Base-by-base conservation (phyloP, 1,140 invertebrate species). In the Listronotus bonariensis region DNA sequence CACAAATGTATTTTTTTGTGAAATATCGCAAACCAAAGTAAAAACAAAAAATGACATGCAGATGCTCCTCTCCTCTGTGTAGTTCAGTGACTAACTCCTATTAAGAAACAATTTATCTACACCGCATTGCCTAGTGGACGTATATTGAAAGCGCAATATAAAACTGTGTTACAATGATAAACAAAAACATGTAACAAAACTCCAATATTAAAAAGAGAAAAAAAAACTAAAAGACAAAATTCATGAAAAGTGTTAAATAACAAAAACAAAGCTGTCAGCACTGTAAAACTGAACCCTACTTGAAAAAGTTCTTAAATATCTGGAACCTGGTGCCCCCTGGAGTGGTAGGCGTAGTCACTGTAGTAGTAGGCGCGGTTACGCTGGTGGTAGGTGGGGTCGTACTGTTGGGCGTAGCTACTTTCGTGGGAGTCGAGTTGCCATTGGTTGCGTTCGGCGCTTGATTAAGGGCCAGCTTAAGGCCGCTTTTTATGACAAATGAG, bases 271-370 rank as follows among this genome's bases (percentile, higher is more conserved):
- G 51, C 17, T 9, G 6, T 1, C 34, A 31, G 42, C 42, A 69
- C 58, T 65, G 57, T 69, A 61, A 63, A 65, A 43, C 40, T 9
- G 14, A 41, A 34, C 46, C 74, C 71, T 88, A 95, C 92, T 95
- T 95, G 89, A 95, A 94, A 86, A 93, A 94, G 86, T 92, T 94
- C 85, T 94, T 95, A 87, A 95, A 92, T 83, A 94, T 92, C 85
- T 91, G 91, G 78, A 92, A 86, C 80, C 90, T 91, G 77, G 86
- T 89, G 70, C 82, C 83, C 68, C 83, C 81, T 54, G 85, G 82
- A 58, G 85, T 83, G 56, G 83, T 84, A 26, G 85, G 82, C 60
- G 83, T 85, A 61, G 83, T 80, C 51, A 84, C 81, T 70, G 84
- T 83, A 56, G 85, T 81, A 76, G 67, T 57, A 18, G 53, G 63